Base-by-base conservation (phyloP, 2,113 vertebrate species). In the Heterochromis multidens region DNA sequence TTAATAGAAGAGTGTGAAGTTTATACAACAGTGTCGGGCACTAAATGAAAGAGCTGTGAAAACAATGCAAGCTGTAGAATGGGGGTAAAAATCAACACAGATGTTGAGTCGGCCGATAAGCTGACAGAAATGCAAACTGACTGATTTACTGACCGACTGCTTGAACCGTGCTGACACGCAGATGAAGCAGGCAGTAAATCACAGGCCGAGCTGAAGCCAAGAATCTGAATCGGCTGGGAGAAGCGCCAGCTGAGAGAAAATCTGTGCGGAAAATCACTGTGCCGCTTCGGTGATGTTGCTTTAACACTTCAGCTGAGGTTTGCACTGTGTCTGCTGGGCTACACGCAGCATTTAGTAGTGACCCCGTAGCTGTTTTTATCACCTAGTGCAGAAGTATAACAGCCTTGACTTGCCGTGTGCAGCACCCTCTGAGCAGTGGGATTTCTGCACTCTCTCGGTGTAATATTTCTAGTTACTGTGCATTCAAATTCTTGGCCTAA, bases 241-340 rank as follows among this genome's bases (percentile, higher is more conserved):
- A 40, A n/a, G 13, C 4, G 74, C 85, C 87, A 89, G 43, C 14
- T 14, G 63, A 60, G 77, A 67, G 77, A 40, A 84, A 90, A 90
- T 85, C 84, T 58, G 52, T 14, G 14, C 70, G 81, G 31, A 84
- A 86, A 82, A 52, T 81, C 77, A n/a, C 52, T 40, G 14, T 17
- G 19, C 40, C 79, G 85, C 33, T 54, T 33, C 29, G 8, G 33
- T 70, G 7, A 54, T 59, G 25, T n/a, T 52, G 40, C 67, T 74
- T 27, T 74, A 46, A 52, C 67, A 52, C 43, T 70, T 33, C 3
- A n/a, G 54, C 14, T 5, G 37, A 19, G 27, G 37, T 8, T 60
- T 77, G 29, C 29, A 4, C 27, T 17, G 9, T 8, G 27, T 59
- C 37, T 25, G 13, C 37, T 62, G 33, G 37, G 63, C 76, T 70